Base-by-base conservation (phyloP, 2,888 invertebrate genomes). In the Branchellion lobata region DNA sequence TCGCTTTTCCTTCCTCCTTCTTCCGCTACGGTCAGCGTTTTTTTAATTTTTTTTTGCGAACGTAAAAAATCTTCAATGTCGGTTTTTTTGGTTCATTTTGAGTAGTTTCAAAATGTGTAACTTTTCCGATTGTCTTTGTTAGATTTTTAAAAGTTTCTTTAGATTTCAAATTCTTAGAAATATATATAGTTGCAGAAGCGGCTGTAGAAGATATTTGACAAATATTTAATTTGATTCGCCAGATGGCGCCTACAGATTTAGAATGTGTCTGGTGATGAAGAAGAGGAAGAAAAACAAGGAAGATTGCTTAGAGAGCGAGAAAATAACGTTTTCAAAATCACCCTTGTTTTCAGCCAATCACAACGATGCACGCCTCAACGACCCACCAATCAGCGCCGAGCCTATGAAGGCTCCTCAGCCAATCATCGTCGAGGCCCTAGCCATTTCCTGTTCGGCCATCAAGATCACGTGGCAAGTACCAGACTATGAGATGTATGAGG, bases 371-470 rank as follows among this genome's bases (percentile, higher is more conserved):
- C 3, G 21, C 3, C 24, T 57, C 21, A 57, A 69, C 21, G 33
- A 31, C 27, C 71, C 27, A 31, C 34, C 71, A 34, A 33, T 69
- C 33, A 75, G 21, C 11, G 51, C 21, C 31, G 27, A 40, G 5
- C 40, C 24, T 1, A 75, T n/a, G 65, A 77, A 77, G n/a, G 57
- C 77, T 5, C 77, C 77, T 34, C 61, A 77, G 65, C 77, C 77
- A 34, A 77, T 24, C 65, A 77, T 77, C 57, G 77, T 77, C 21
- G 61, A 77, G 77, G 77, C 77, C n/a, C 36, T 33, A 14, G n/a
- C 61, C 27, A 21, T 36, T 33, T 77, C 77, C 18, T 77, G 77
- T 77, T 29, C 65, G 31, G 21, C 51, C 57, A 77, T 77, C 65
- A 27, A 27, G 36, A 77, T 77, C 40, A 33, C 34, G 34, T 77